phyloP scores from a whole-genome alignment of 2,113 vertebrate genomes.

The Oncorhynchus mykiss region DNA sequence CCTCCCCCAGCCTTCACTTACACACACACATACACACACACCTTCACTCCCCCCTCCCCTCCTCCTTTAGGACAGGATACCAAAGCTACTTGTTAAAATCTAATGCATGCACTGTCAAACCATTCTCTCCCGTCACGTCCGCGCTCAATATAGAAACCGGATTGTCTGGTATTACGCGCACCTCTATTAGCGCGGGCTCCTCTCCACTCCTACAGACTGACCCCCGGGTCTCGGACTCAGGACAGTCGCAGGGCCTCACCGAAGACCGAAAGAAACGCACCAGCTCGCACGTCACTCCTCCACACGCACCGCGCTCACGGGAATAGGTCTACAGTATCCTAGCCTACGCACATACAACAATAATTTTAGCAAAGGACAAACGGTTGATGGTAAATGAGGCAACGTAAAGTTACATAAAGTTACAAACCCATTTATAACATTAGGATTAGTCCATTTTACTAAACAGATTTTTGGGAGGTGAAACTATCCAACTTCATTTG shows the following conservation, averaged over 20 bases:
- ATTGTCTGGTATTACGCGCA: constrained; percentile 82
- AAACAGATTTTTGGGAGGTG: not conserved
- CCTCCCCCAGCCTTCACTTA: constrained; percentile 21
- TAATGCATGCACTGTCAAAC: constrained; percentile 80
- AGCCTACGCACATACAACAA: not conserved
- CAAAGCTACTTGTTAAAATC: constrained; percentile 81
- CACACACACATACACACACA: constrained; percentile 7
- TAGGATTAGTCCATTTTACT: not conserved
- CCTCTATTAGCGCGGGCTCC: constrained; percentile 63
- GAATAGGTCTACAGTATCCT: not conserved
- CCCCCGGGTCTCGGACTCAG: constrained; percentile 38
- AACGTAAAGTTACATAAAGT: not conserved
- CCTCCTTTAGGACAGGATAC: constrained; percentile 69
- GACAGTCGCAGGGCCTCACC: not conserved
- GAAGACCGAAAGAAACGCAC: not conserved
- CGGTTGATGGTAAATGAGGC: not conserved
- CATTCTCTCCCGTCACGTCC: constrained; percentile 85
- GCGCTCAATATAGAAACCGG: constrained; percentile 83
- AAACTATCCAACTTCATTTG: constrained; percentile 45
- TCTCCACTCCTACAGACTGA: constrained; percentile 34
- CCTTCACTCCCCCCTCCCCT: not conserved
- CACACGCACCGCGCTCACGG: not conserved
- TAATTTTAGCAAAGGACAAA: not conserved
- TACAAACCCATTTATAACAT: not conserved
- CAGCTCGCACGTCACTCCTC: not conserved